A percentile compares a stretch with the other conserved stretches of the same genome.
Evolutionary conservation across 2,797 vertebrate genomes (phyloP).

Genomic region (Arnoldichthys spilopterus): DNA sequence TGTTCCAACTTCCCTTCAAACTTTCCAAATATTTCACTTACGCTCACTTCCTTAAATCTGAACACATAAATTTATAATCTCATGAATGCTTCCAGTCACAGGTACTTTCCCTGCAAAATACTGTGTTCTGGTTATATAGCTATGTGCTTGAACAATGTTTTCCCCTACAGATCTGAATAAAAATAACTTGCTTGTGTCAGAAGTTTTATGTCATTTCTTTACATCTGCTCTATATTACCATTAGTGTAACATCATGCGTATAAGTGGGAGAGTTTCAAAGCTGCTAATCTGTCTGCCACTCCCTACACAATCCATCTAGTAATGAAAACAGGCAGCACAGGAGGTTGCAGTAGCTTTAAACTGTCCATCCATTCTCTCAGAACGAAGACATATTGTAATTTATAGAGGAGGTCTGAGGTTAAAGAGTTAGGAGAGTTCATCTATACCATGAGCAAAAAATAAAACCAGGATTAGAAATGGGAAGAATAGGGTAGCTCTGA

Average conservation of each 20-base stretch:
- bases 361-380: constrained; percentile 6
- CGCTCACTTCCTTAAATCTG: not conserved
- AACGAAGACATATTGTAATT: constrained; percentile 10
- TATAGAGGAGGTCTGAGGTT: constrained; percentile 15
- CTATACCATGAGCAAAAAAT: constrained; percentile 4
- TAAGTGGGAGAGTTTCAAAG: constrained; percentile 18
- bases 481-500: not conserved
- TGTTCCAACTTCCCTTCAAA: not conserved
- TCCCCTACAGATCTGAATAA: not conserved
- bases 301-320: constrained; percentile 4
- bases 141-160: not conserved
- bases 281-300: constrained; percentile 26
- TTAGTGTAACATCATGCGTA: not conserved
- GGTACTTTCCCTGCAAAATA: not conserved
- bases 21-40: not conserved
- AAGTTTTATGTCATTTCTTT: not conserved
- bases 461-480: not conserved
- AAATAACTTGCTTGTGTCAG: not conserved
- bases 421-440: constrained; percentile 23
- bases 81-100: not conserved
- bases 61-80: not conserved
- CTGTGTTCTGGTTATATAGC: not conserved
- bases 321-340: constrained; percentile 43
- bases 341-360: constrained; percentile 23
- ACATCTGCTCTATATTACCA: constrained; percentile 38